A percentile compares a stretch with the other conserved stretches of the same genome.
These are phyloP conservation scores for Alviniconcha strummeri DNA, from an alignment of 2,888 invertebrate genomes.

Conservation along the genomic window DNA sequence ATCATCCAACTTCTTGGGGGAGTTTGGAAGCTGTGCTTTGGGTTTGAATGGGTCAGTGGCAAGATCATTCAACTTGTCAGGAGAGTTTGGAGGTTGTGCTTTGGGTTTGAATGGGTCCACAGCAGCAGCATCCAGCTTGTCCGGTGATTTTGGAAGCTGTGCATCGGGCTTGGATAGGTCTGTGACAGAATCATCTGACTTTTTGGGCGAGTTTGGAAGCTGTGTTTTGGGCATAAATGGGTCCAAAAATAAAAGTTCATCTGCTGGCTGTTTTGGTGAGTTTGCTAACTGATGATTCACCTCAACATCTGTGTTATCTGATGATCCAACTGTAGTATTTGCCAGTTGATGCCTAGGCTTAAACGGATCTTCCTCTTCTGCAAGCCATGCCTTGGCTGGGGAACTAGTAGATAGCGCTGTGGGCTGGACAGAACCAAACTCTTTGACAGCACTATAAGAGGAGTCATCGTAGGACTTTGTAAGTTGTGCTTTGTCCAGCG, in stretches of 20 bases:
- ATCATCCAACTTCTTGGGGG: not conserved
- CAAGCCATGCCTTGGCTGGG: slow-evolving; percentile 3
- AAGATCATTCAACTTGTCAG: not conserved
- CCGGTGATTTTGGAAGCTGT: slow-evolving; percentile 30
- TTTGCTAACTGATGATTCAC: slow-evolving; percentile 10
- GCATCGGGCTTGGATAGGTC: not conserved
- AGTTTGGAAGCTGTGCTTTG: slow-evolving; percentile 28
- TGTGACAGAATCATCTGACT: not conserved
- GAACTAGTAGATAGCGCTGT: slow-evolving; percentile 36
- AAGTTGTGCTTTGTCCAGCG: not conserved
- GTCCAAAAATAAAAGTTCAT: not conserved
- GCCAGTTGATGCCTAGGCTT: slow-evolving; percentile 32
- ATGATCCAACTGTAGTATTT: slow-evolving; percentile 31
- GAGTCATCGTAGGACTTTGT: slow-evolving; percentile 18
- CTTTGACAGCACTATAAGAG: too few species aligned
- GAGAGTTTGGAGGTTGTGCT: slow-evolving; percentile 34
- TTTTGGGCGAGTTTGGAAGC: slow-evolving; percentile 27
- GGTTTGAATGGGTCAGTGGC: slow-evolving; percentile 1
- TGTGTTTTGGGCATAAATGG: slow-evolving; percentile 22
- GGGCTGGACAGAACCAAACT: slow-evolving; percentile 24
- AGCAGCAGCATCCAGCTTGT: slow-evolving; percentile 13
- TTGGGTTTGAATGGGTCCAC: slow-evolving; percentile 24
- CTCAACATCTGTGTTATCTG: slow-evolving; percentile 19
- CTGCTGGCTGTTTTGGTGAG: not conserved
- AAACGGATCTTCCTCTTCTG: slow-evolving; percentile 45